Conservation (phyloP, 2,797 vertebrate genomes). For the Propithecus deckenii region DNA sequence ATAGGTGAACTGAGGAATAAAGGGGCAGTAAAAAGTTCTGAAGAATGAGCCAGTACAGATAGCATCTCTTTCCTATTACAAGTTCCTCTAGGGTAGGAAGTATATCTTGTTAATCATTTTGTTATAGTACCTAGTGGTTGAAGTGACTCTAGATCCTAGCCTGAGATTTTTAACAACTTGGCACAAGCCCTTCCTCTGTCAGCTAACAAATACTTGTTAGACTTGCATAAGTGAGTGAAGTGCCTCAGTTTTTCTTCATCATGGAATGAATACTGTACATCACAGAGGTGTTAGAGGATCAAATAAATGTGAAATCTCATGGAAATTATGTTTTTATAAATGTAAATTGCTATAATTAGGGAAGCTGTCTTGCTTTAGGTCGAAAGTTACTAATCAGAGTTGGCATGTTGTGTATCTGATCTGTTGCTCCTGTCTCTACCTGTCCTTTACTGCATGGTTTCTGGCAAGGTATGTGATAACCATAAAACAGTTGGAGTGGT, state of each 20-base stretch:
- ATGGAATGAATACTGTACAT: neutral
- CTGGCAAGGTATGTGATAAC: neutral
- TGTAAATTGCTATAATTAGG: slow-evolving; percentile 13
- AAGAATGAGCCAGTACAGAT: neutral
- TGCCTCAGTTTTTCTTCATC: slow-evolving; percentile 47
- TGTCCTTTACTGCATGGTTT: neutral
- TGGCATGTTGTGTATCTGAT: neutral
- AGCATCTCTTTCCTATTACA: neutral
- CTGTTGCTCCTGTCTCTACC: neutral
- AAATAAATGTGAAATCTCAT: neutral
- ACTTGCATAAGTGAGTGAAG: neutral
- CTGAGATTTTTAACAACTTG: neutral
- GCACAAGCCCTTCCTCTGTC: neutral
- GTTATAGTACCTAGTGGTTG: neutral
- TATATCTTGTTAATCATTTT: slow-evolving; percentile 24
- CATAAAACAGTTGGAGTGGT: neutral
- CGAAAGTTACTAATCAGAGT: neutral
- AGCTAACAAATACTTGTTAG: neutral
- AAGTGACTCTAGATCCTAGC: neutral
- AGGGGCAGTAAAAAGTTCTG: neutral
- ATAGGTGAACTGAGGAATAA: neutral
- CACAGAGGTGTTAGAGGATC: neutral
- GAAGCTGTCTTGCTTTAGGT: slow-evolving; percentile 36
- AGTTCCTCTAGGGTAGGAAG: neutral
- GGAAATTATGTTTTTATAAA: neutral